Evolutionary conservation across 2,888 invertebrate species (phyloP).

Genomic region (Eumacrocentrus americanus): DNA sequence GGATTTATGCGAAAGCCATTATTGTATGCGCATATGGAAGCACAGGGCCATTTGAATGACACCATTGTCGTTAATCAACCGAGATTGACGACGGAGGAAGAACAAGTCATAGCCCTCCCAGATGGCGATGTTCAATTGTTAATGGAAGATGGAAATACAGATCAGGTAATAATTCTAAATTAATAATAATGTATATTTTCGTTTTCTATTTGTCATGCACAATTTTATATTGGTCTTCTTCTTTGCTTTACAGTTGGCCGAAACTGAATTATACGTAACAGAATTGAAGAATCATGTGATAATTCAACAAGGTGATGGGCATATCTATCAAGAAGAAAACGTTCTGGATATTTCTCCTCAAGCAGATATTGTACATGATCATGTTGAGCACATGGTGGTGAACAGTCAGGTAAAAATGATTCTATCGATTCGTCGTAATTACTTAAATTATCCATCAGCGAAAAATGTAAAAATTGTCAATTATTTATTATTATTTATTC

Average conservation of each 20-base stretch:
- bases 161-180: conserved; percentile 42
- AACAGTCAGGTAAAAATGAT: conserved; percentile 53
- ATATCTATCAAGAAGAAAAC: conserved; percentile 52
- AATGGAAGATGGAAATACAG: conserved; percentile 50
- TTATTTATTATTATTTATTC: conserved; percentile 9
- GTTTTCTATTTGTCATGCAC: background rate
- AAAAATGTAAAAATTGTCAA: no score
- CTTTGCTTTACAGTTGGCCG: conserved; percentile 45
- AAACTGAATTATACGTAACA: conserved; percentile 64
- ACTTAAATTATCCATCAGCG: no score
- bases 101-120: conserved; percentile 61
- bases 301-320: conserved; percentile 59
- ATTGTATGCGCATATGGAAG: conserved; percentile 78
- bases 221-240: background rate
- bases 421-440: no score
- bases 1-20: conserved; percentile 85
- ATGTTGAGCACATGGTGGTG: conserved; percentile 50
- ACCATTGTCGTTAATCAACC: conserved; percentile 86
- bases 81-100: conserved; percentile 68
- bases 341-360: conserved; percentile 49
- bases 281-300: conserved; percentile 65
- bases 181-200: background rate
- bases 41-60: conserved; percentile 76
- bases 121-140: conserved; percentile 56
- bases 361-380: conserved; percentile 38